Evolutionary conservation across 2,888 invertebrate species (phyloP).

Genomic region (Drosophila melanosoma): DNA sequence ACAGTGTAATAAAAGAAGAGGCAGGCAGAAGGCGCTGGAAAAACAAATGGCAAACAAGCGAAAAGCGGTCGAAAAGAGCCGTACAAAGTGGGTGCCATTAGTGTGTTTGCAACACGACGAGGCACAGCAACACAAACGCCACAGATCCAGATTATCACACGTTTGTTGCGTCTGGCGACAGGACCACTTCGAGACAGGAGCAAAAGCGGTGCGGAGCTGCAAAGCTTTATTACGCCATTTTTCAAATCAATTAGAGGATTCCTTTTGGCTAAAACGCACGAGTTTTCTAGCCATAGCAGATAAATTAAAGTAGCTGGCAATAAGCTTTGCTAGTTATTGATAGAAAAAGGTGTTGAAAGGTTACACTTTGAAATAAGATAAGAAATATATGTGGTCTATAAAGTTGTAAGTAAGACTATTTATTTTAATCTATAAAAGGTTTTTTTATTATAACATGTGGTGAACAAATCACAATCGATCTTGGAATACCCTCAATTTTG

Average conservation of each 20-base stretch:
- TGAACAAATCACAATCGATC: background rate
- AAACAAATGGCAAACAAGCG: constrained; percentile 63
- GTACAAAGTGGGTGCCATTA: constrained; percentile 71
- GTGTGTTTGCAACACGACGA: constrained; percentile 47
- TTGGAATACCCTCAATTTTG: background rate
- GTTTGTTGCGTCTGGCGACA: constrained; percentile 38
- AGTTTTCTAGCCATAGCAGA: constrained; percentile 33
- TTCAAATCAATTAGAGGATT: constrained; percentile 59
- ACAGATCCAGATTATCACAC: constrained; percentile 61
- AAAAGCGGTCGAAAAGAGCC: constrained; percentile 56
- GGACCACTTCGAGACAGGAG: constrained; percentile 14
- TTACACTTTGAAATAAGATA: constrained; percentile 1
- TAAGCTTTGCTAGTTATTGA: constrained; percentile 27
- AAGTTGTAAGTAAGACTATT: background rate
- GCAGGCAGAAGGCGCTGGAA: constrained; percentile 30
- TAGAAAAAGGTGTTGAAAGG: constrained; percentile 26
- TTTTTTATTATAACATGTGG: background rate
- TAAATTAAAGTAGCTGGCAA: constrained; percentile 14
- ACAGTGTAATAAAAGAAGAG: background rate
- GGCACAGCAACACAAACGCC: constrained; percentile 13
- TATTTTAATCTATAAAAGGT: background rate
- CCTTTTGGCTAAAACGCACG: constrained; percentile 8
- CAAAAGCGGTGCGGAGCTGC: background rate
- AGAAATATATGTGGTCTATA: background rate
- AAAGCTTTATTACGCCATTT: constrained; percentile 43